A percentile compares a stretch with the other conserved stretches of the same genome.
Evolutionary conservation across 2,113 vertebrate species (phyloP).

Genomic region (Cyanoderma ruficeps): DNA sequence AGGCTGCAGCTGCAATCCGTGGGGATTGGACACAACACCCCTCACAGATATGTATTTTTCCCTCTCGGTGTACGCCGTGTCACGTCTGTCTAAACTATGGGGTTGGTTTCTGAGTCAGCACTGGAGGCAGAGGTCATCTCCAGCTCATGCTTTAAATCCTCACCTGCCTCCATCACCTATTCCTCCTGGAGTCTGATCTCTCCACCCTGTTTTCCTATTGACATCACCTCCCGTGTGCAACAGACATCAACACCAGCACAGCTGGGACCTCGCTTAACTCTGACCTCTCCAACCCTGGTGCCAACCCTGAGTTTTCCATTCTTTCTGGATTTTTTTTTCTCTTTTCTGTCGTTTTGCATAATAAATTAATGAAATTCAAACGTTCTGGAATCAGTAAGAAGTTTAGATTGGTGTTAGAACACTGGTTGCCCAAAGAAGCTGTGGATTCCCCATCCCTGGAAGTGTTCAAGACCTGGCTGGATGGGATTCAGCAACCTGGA

Average conservation of each 20-base stretch:
- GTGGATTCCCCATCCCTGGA: background rate
- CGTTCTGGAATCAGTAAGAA: background rate
- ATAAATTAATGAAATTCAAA: background rate
- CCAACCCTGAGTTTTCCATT: accelerated
- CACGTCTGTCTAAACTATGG: background rate
- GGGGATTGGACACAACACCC: constrained; percentile 28
- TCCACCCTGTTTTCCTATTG: background rate
- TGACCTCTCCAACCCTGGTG: background rate
- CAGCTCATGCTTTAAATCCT: background rate
- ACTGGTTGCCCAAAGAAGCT: background rate
- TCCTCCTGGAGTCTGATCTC: background rate
- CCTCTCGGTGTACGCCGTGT: background rate
- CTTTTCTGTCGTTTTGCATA: background rate
- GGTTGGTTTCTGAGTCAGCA: background rate
- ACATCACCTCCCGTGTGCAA: background rate
- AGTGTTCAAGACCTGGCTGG: background rate
- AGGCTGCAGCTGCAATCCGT: constrained; percentile 24
- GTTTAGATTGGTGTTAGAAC: background rate
- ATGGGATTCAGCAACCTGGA: background rate
- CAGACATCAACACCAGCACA: background rate
- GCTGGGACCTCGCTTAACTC: background rate
- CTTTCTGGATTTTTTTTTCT: background rate
- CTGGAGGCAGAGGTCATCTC: constrained; percentile 8
- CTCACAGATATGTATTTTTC: constrained; percentile 49
- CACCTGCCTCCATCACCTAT: background rate